These are phyloP conservation scores for Dasypus novemcinctus DNA, from an alignment of 2,113 vertebrate genomes.

Conservation along the genomic window DNA sequence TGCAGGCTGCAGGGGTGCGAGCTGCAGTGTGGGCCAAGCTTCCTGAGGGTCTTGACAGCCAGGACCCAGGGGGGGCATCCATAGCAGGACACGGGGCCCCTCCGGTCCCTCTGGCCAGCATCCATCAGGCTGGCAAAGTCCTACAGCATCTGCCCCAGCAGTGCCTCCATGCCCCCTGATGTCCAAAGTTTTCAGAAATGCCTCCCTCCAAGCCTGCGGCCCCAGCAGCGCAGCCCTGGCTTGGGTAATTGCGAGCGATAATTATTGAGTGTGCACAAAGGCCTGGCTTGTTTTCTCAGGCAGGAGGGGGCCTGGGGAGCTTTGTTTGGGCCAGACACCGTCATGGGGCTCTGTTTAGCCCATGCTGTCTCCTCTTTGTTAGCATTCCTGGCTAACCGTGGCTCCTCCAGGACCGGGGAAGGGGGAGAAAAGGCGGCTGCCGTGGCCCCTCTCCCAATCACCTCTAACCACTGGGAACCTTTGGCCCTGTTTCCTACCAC, in stretches of 20 bases:
- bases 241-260: constrained; percentile 70
- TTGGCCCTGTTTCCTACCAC: constrained; percentile 48
- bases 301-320: constrained; percentile 47
- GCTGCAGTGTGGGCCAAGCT: neutral
- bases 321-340: constrained; percentile 70
- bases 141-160: neutral
- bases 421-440: constrained; percentile 63
- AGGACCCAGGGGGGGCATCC: neutral
- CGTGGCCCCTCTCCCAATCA: neutral
- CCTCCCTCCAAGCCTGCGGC: neutral
- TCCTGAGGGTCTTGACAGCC: rapidly evolving
- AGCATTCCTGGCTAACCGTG: constrained; percentile 80
- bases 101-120: neutral
- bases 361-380: constrained; percentile 83
- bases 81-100: too few species aligned
- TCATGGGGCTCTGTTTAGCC: constrained; percentile 75
- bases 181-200: neutral
- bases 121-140: rapidly evolving
- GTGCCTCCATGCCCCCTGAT: neutral
- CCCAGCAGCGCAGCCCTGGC: neutral
- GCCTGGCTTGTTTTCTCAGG: constrained; percentile 61
- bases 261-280: constrained; percentile 77
- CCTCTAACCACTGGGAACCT: constrained; percentile 45
- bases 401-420: constrained; percentile 81
- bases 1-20: rapidly evolving